Evolutionary conservation across 1,140 invertebrate genomes (phyloP).

Genomic region (Argopecten irradians): DNA sequence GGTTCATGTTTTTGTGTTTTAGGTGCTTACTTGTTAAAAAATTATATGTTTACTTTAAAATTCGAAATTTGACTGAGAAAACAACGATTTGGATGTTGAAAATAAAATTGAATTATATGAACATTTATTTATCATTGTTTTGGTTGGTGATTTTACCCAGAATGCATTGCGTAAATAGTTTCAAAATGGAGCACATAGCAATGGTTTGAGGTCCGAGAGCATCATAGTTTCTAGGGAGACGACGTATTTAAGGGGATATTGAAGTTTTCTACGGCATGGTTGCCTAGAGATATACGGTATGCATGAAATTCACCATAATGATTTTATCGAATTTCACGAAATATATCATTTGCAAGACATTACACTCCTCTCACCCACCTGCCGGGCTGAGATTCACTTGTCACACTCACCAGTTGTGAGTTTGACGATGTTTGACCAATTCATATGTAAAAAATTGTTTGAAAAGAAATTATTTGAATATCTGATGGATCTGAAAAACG

Average conservation of each 20-base stretch:
- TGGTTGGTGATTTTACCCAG: conserved; percentile 35
- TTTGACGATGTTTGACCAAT: too few relatives aligned
- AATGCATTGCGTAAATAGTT: conserved; percentile 57
- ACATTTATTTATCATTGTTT: background rate
- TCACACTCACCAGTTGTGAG: too few relatives aligned
- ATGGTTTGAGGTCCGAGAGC: conserved; percentile 32
- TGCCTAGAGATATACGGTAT: background rate
- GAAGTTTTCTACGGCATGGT: background rate
- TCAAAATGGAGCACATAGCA: conserved; percentile 60
- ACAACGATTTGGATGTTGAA: background rate
- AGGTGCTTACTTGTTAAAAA: background rate
- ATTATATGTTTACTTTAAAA: background rate
- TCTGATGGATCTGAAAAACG: too few relatives aligned
- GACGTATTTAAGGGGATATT: conserved; percentile 24
- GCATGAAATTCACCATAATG: background rate
- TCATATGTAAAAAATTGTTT: too few relatives aligned
- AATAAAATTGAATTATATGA: background rate
- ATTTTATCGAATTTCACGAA: background rate
- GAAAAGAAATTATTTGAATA: too few relatives aligned
- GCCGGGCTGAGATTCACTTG: too few relatives aligned
- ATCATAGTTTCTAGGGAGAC: conserved; percentile 49
- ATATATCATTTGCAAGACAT: background rate
- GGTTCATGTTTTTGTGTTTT: background rate
- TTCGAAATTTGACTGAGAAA: background rate
- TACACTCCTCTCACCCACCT: background rate